Conservation (phyloP, 2,113 vertebrate species). For the Varanus salvator region DNA sequence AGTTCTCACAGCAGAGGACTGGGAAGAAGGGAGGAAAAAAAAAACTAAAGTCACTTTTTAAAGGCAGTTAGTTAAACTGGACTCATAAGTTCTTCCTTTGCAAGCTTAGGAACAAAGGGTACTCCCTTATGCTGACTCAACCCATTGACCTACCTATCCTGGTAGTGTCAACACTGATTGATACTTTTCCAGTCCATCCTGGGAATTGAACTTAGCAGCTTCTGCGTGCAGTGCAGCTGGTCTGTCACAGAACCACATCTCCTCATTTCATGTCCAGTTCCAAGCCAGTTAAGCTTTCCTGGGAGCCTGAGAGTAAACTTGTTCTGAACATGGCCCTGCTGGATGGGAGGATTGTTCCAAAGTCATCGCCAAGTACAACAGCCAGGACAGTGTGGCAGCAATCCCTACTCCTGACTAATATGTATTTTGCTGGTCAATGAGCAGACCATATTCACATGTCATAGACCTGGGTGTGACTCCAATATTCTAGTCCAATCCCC, state of each 20-base stretch:
- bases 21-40: no score
- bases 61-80: constrained; percentile 31
- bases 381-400: background rate
- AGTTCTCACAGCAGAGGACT: constrained; percentile 42
- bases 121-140: no score
- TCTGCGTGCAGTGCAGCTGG: no score
- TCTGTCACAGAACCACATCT: no score
- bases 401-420: background rate
- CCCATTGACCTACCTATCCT: no score
- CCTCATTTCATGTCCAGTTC: background rate
- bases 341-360: background rate
- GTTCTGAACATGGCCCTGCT: background rate
- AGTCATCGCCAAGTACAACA: background rate
- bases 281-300: background rate
- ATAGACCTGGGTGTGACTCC: background rate
- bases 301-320: background rate
- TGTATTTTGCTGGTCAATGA: background rate
- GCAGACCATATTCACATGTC: background rate
- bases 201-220: no score
- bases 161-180: no score
- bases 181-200: no score
- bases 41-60: constrained; percentile 28
- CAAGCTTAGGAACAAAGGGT: background rate
- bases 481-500: background rate
- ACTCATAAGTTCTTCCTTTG: background rate